Conservation (phyloP, 1,140 invertebrate genomes). For the Phymastichus coffea region DNA sequence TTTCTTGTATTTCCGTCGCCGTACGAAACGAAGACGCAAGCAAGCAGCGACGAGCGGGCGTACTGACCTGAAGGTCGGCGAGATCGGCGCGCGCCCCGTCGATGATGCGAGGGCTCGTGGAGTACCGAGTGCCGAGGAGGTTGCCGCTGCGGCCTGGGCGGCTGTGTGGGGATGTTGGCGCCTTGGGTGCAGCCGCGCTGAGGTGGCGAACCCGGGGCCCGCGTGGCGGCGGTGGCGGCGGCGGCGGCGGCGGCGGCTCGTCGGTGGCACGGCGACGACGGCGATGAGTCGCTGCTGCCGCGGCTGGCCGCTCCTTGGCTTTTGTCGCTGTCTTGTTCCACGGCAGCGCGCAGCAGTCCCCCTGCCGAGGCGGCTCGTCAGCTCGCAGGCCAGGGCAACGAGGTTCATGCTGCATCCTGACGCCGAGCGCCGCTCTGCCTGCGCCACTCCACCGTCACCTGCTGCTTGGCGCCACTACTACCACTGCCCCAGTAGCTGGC, state of each 20-base stretch:
- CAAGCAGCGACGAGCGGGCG: too few relatives aligned
- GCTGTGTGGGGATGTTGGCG: neutral
- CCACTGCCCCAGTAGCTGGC: slow-evolving; percentile 6
- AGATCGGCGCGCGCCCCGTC: neutral
- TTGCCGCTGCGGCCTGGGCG: slow-evolving; percentile 20
- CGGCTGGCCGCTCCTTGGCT: slow-evolving; percentile 29
- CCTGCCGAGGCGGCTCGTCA: slow-evolving; percentile 49
- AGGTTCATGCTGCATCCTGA: slow-evolving; percentile 57
- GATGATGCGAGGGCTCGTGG: neutral
- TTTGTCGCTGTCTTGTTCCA: slow-evolving; percentile 29
- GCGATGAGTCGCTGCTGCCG: slow-evolving; percentile 30
- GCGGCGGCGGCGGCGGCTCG: slow-evolving; percentile 27
- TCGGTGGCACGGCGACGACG: slow-evolving; percentile 30
- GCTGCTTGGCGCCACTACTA: slow-evolving; percentile 6
- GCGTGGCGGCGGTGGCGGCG: slow-evolving; percentile 26
- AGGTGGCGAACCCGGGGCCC: slow-evolving; percentile 13
- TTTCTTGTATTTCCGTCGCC: too few relatives aligned
- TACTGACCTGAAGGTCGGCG: slow-evolving; percentile 4
- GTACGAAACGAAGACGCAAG: too few relatives aligned
- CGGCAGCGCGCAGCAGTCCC: slow-evolving; percentile 36
- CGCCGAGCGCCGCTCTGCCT: slow-evolving; percentile 39
- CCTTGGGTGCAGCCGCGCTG: neutral
- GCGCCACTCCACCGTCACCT: slow-evolving; percentile 32
- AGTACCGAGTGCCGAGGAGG: slow-evolving; percentile 11
- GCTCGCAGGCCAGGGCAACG: slow-evolving; percentile 49